phyloP scores from a whole-genome alignment of 2,888 invertebrate genomes.

The Matsumyia berberina region DNA sequence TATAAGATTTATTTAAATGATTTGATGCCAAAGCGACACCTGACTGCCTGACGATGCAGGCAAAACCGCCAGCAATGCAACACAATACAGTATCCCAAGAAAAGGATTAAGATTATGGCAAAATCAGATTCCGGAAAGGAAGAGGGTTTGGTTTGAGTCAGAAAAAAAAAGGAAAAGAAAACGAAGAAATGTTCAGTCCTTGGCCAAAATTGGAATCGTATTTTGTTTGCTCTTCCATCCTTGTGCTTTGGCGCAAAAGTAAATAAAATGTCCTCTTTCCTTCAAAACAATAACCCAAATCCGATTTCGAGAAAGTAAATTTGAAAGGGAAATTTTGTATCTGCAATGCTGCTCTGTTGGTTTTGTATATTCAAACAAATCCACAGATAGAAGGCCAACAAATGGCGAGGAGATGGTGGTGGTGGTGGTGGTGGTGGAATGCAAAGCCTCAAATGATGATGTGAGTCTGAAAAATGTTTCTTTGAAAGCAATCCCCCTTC shows the following conservation, averaged over 20 bases:
- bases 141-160: background rate
- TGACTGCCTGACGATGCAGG: slow-evolving; percentile 30
- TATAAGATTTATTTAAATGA: slow-evolving; percentile 61
- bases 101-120: slow-evolving; percentile 39
- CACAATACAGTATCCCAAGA: background rate
- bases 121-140: slow-evolving; percentile 4
- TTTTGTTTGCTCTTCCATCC: slow-evolving; percentile 22
- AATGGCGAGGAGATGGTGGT: background rate
- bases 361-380: slow-evolving; percentile 2
- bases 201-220: slow-evolving; percentile 17
- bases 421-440: background rate
- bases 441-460: slow-evolving; percentile 8
- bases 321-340: slow-evolving; percentile 46
- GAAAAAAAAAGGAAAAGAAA: background rate
- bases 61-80: slow-evolving; percentile 26
- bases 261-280: slow-evolving; percentile 23
- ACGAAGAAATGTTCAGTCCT: slow-evolving; percentile 4
- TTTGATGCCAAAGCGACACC: slow-evolving; percentile 68
- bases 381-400: background rate
- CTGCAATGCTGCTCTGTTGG: slow-evolving; percentile 30
- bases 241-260: slow-evolving; percentile 2
- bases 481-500: slow-evolving; percentile 1
- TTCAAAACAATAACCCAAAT: slow-evolving; percentile 47
- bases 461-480: background rate
- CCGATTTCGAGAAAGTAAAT: slow-evolving; percentile 45